Base-by-base conservation (phyloP, 2,888 invertebrate species). In the Chymomyza procnemis region DNA sequence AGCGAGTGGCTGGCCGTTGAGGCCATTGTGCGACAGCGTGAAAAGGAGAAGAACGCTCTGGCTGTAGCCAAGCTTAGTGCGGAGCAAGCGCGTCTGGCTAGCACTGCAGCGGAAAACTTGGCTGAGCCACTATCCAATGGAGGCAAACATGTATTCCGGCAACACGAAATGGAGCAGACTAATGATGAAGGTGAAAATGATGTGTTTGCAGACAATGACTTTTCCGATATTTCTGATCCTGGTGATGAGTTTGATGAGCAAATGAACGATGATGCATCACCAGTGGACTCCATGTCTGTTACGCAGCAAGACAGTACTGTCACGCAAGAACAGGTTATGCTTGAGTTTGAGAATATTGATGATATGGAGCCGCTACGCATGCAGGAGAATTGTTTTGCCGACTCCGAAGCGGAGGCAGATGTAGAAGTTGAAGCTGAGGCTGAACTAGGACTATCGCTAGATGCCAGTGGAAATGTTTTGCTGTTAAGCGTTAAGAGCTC, bases 1-100 rank as follows among this genome's bases (percentile, higher is more conserved):
- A 96, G 97, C 0, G 97, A 98, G 89, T 98, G 98, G 98, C 91
- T 97, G 73, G 97, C 97, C 0, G 97, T 98, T 0, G 98, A 99
- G 89, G 97, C 97, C 0, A 97, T 98, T 73, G 97, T 98, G 0
- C 91, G 94, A 1, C 96, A 96, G 88, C 91, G 94, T 3, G 97
- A 97, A 84, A 94, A 95, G 71, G 96, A 96, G 88, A 94, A 94
- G 34, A 96, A 96, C 71, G 97, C 96, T 0, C 94, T 95, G 16
- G 97, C 96, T 34, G 93, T 97, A 62, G 97, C 97, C 1, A 94
- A 94, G 74, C 67, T 91, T 89, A 78, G 83, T 12, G 93, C 92
- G 67, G 90, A 90, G 64, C 90, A 89, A 61, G 80, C 87, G 1
- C 92, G 92, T 2, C 61, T 67, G 63, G 92, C 91, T 70, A 93